Evolutionary conservation across 2,113 vertebrate species (phyloP).

Genomic region (Macaca nemestrina): DNA sequence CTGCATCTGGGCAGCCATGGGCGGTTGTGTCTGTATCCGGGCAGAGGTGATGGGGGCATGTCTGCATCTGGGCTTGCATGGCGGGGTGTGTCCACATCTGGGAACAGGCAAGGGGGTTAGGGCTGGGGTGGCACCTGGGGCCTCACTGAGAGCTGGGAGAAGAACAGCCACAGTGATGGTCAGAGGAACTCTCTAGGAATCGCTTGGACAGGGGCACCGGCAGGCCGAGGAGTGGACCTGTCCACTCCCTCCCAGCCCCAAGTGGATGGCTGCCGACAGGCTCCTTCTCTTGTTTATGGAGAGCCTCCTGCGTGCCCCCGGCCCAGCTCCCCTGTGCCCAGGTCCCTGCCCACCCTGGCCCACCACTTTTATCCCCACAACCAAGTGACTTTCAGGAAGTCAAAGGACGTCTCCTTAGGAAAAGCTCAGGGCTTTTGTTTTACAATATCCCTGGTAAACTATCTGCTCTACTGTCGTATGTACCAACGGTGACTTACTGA

Average conservation of each 20-base stretch:
- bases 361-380: neutral
- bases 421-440: neutral
- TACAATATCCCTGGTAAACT: neutral
- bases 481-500: neutral
- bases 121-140: neutral
- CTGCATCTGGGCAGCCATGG: neutral
- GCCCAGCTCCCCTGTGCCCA: neutral
- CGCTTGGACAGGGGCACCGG: neutral
- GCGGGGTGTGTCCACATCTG: neutral
- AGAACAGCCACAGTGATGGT: neutral
- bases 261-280: neutral
- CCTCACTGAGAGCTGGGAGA: neutral
- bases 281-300: neutral
- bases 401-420: neutral
- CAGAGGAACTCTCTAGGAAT: neutral
- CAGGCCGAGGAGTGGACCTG: neutral
- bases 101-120: neutral
- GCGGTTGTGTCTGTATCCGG: neutral
- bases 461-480: fast-evolving
- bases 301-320: fast-evolving
- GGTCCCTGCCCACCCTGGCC: neutral
- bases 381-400: neutral
- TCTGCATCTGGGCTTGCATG: neutral
- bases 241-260: neutral
- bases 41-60: neutral